These are phyloP conservation scores for Drosophila algonquin DNA, from an alignment of 2,888 invertebrate genomes.

Conservation along the genomic window DNA sequence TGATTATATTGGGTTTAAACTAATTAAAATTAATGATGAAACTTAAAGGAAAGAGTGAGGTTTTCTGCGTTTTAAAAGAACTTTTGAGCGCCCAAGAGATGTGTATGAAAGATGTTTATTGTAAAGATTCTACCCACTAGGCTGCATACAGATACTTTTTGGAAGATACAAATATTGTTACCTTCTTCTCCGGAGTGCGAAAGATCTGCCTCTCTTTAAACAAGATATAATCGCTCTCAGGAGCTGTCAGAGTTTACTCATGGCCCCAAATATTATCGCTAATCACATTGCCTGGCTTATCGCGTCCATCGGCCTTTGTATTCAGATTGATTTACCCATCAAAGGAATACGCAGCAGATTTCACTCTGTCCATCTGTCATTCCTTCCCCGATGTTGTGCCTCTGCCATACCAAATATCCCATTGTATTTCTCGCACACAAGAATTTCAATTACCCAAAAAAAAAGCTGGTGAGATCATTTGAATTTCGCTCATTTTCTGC, in stretches of 20 bases:
- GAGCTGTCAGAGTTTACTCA: too few species aligned
- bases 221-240: background rate
- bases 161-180: too few species aligned
- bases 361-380: background rate
- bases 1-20: background rate
- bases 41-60: too few species aligned
- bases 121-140: too few species aligned
- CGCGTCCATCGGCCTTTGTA: background rate
- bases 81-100: too few species aligned
- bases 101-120: too few species aligned
- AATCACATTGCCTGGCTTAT: background rate
- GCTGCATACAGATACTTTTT: too few species aligned
- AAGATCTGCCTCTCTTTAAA: too few species aligned
- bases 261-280: too few species aligned
- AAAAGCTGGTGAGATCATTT: conserved; percentile 1
- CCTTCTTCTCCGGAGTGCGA: too few species aligned
- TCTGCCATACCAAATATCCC: conserved; percentile 24
- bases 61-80: too few species aligned
- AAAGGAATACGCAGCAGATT: conserved; percentile 1
- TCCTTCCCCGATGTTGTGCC: background rate
- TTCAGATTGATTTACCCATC: background rate
- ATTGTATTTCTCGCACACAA: conserved; percentile 33
- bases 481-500: conserved; percentile 6
- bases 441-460: conserved; percentile 18
- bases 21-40: too few species aligned